Percentiles rank a stretch among this genome's conserved stretches.
Evolutionary conservation across 2,797 vertebrate genomes (phyloP).

Genomic region (Amblyopsis hoosieri): DNA sequence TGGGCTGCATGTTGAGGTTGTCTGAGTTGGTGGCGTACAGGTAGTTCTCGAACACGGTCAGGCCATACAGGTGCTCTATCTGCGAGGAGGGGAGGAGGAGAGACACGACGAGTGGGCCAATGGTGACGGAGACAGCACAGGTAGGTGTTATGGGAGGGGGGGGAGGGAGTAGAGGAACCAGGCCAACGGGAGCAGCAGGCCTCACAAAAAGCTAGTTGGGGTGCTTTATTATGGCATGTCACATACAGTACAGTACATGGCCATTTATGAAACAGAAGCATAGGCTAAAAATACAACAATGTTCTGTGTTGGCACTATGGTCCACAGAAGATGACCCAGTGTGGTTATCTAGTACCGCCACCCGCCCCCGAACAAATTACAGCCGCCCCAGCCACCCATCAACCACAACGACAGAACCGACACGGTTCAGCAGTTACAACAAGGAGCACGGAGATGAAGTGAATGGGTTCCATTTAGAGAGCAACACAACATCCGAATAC

Average conservation of each 20-base stretch:
- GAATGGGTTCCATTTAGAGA: neutral
- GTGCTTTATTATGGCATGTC: too few relatives aligned
- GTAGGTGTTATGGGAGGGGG: neutral
- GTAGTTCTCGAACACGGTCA: constrained; percentile 97
- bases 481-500: constrained; percentile 1
- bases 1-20: constrained; percentile 93
- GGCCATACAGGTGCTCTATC: constrained; percentile 94
- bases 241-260: too few relatives aligned
- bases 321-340: neutral
- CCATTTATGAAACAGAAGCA: too few relatives aligned
- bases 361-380: neutral
- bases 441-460: neutral
- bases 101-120: neutral
- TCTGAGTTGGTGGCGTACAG: constrained; percentile 97
- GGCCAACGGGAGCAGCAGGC: neutral
- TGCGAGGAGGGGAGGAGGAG: constrained; percentile 44
- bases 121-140: neutral
- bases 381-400: neutral
- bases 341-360: neutral
- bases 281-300: too few relatives aligned
- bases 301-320: neutral
- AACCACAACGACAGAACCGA: neutral
- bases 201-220: too few relatives aligned
- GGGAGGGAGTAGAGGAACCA: constrained; percentile 1
- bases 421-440: neutral